Evolutionary conservation across 2,888 invertebrate species (phyloP).

Genomic region (Aphrophora alni): DNA sequence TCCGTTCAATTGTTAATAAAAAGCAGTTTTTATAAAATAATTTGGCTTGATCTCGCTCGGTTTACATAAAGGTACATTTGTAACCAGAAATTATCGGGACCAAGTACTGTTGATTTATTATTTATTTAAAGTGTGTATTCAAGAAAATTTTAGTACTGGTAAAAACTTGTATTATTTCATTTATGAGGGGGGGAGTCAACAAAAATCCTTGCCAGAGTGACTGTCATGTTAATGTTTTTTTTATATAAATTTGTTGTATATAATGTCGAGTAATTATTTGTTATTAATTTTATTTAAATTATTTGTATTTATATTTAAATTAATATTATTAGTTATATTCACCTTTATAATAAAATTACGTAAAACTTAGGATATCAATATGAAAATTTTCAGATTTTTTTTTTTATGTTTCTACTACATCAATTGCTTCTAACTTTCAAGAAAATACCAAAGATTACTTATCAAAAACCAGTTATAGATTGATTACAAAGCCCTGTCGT

Average conservation of each 20-base stretch:
- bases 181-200: neutral
- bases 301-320: slow-evolving; percentile 45
- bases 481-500: neutral
- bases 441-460: neutral
- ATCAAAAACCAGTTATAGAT: neutral
- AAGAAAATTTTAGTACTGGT: neutral
- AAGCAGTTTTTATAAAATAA: neutral
- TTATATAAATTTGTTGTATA: neutral
- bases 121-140: neutral
- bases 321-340: neutral
- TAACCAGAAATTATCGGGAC: neutral
- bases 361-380: too few relatives aligned
- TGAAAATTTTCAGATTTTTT: neutral
- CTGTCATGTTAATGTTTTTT: neutral
- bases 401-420: neutral
- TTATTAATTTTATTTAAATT: slow-evolving; percentile 38
- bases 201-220: neutral
- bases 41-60: neutral
- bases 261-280: slow-evolving; percentile 22
- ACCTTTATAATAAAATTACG: too few relatives aligned
- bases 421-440: neutral
- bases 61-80: neutral
- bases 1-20: neutral
- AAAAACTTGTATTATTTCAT: neutral
- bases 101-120: neutral